Conservation (phyloP, 30 jellyfish, hydroid and myxozoan genomes). For the Phacellophora camtschatica region DNA sequence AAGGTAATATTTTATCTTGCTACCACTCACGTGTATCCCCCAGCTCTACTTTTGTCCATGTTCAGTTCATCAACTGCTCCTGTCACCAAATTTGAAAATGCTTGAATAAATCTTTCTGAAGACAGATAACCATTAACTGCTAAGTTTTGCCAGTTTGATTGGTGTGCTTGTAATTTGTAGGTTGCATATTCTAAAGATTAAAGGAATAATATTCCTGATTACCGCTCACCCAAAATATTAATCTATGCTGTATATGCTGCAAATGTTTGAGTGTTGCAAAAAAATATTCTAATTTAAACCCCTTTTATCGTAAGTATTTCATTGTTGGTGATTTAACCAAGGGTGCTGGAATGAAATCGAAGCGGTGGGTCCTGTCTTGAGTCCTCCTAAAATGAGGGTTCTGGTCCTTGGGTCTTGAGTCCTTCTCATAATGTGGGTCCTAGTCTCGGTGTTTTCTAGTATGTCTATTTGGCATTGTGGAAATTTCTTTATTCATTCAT, state of each 20-base stretch:
- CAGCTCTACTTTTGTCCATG: neutral
- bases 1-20: neutral
- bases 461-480: too few species aligned
- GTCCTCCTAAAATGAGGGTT: too few species aligned
- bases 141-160: neutral
- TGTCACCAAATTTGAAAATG: neutral
- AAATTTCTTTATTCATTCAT: too few species aligned
- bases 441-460: too few species aligned
- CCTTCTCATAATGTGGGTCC: too few species aligned
- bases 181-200: neutral
- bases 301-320: too few species aligned
- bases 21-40: neutral
- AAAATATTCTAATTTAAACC: too few species aligned
- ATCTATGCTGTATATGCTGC: neutral
- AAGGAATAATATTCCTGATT: neutral
- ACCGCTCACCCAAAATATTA: neutral
- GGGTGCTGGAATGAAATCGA: too few species aligned
- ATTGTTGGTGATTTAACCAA: too few species aligned
- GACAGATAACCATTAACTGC: neutral
- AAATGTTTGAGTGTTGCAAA: too few species aligned
- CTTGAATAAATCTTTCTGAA: neutral
- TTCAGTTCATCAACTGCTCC: neutral
- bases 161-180: neutral
- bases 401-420: too few species aligned
- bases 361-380: too few species aligned